A percentile compares a stretch with the other conserved stretches of the same genome.
Conservation (phyloP, 2,113 vertebrate genomes). For the Taxidea taxus region DNA sequence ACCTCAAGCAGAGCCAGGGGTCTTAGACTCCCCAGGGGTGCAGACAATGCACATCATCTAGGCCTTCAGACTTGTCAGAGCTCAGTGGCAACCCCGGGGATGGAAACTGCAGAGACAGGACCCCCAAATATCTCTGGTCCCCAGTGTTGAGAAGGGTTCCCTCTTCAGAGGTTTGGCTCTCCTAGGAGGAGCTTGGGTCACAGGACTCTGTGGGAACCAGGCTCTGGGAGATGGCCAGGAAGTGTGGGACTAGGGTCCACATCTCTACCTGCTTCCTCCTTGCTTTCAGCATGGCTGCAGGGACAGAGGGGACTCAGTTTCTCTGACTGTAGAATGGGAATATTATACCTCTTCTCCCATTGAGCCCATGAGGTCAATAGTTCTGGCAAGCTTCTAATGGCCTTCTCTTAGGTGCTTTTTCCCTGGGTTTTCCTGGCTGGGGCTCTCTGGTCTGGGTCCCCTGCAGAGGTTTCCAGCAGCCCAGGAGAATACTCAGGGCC, state of each 20-base stretch:
- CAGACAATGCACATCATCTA: not conserved
- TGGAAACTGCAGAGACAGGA: not conserved
- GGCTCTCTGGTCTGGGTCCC: not conserved
- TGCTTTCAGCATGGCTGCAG: not conserved
- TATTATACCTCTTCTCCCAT: not conserved
- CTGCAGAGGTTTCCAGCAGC: not conserved
- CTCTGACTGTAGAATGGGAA: not conserved
- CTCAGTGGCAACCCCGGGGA: not conserved
- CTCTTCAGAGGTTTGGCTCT: not conserved
- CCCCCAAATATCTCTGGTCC: not conserved
- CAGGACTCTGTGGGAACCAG: not conserved
- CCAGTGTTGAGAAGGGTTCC: not conserved
- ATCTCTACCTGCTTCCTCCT: not conserved
- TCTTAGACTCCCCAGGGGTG: no score
- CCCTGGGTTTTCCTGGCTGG: not conserved
- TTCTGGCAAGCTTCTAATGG: not conserved
- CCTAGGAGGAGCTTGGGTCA: not conserved
- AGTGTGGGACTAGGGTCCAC: not conserved
- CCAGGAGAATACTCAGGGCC: not conserved
- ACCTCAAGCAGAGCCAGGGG: rapidly evolving
- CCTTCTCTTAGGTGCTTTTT: not conserved
- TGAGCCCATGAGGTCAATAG: not conserved
- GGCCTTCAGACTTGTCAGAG: not conserved
- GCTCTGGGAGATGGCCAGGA: not conserved
- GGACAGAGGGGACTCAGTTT: not conserved